Conservation (phyloP, 35 echinoderm and acorn worm species). For the Chiridota heheva region DNA sequence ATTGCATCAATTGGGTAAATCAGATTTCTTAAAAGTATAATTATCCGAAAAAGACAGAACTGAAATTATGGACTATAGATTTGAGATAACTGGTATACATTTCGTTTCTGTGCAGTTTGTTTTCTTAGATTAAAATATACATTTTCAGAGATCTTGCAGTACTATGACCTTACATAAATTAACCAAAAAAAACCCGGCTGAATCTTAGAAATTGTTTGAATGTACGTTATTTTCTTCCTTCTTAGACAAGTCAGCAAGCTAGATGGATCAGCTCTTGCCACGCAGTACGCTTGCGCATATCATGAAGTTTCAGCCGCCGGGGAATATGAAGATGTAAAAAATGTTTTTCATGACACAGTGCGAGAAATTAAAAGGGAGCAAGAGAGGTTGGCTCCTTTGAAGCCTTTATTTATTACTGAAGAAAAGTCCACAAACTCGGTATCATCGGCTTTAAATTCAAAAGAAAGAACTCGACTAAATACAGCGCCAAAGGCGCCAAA, state of each 20-base stretch:
- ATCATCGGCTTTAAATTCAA: constrained; percentile 31
- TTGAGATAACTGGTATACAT: too few relatives aligned
- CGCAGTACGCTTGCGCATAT: constrained; percentile 93
- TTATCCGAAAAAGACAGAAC: too few relatives aligned
- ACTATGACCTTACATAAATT: too few relatives aligned
- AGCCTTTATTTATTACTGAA: constrained; percentile 93
- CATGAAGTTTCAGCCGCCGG: constrained; percentile 95
- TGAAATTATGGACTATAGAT: too few relatives aligned
- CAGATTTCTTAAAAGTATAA: too few relatives aligned
- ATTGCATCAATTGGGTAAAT: too few relatives aligned
- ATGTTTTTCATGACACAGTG: constrained; percentile 89
- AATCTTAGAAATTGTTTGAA: too few relatives aligned
- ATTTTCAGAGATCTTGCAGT: too few relatives aligned
- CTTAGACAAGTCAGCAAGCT: constrained; percentile 96
- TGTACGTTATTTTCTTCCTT: constrained; percentile 23
- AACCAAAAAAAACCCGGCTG: too few relatives aligned
- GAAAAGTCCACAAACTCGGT: constrained; percentile 57
- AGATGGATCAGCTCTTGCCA: constrained; percentile 80
- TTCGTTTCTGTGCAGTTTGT: too few relatives aligned
- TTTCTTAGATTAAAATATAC: too few relatives aligned
- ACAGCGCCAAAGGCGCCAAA: constrained; percentile 82
- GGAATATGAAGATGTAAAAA: constrained; percentile 82
- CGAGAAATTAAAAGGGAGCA: constrained; percentile 87
- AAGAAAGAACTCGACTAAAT: constrained; percentile 57
- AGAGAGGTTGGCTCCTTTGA: constrained; percentile 83